Conservation (phyloP, 2,113 vertebrate species). For the Rallus limicola region DNA sequence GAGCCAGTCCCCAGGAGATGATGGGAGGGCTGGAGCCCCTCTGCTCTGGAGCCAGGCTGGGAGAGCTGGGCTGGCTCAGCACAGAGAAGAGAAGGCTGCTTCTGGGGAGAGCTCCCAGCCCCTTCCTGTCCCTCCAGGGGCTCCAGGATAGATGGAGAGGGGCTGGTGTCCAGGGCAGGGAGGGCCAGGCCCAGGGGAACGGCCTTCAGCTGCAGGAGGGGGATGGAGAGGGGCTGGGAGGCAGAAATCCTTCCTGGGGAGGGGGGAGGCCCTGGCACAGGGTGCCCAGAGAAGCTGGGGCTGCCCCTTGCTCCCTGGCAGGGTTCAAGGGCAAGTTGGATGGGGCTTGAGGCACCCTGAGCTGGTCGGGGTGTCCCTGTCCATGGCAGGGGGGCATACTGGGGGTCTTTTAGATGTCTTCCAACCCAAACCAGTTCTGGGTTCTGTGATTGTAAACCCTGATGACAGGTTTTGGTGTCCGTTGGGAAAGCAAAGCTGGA, state of each 20-base stretch:
- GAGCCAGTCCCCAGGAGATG: not conserved
- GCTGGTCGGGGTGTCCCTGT: not conserved
- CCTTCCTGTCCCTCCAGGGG: not conserved
- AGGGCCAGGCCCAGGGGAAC: too few species aligned
- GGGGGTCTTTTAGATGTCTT: not conserved
- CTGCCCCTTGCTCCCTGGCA: too few species aligned
- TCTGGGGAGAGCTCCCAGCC: fast-evolving
- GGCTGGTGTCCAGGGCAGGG: too few species aligned
- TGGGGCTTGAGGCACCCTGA: fast-evolving
- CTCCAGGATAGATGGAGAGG: not conserved
- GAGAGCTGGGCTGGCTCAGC: not conserved
- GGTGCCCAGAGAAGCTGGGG: too few species aligned
- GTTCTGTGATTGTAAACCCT: fast-evolving
- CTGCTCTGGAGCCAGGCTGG: not conserved
- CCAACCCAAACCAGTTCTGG: not conserved
- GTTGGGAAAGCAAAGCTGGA: not conserved
- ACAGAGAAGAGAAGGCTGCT: not conserved
- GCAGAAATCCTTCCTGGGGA: too few species aligned
- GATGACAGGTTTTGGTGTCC: fast-evolving
- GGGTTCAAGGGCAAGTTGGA: not conserved
- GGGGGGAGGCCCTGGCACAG: too few species aligned
- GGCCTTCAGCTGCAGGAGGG: too few species aligned
- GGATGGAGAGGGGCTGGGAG: too few species aligned
- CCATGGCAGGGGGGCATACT: not conserved
- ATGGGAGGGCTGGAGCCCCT: not conserved